Evolutionary conservation across 2,888 invertebrate genomes (phyloP).

Genomic region (Ariolimax columbianus): DNA sequence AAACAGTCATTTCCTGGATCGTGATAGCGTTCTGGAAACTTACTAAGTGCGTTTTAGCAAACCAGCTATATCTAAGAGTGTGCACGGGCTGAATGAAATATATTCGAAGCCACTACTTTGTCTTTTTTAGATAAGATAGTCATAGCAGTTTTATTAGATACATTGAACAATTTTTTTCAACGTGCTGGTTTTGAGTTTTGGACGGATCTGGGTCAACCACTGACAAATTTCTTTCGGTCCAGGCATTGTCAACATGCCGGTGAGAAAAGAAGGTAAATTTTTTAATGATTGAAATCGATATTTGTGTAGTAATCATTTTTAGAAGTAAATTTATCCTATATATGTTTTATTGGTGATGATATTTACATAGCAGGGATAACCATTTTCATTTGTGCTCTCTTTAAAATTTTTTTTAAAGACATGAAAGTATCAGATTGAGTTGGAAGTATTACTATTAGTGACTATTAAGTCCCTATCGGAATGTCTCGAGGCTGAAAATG

Average conservation of each 20-base stretch:
- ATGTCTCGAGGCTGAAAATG: too few species aligned
- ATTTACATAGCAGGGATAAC: too few species aligned
- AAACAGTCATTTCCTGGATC: slow-evolving; percentile 52
- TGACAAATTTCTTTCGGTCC: slow-evolving; percentile 29
- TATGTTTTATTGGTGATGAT: background rate
- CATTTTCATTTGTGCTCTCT: too few species aligned
- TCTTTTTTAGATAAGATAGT: background rate
- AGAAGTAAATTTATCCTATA: background rate
- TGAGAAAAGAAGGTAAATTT: slow-evolving; percentile 72
- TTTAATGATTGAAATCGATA: background rate
- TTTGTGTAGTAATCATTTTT: background rate
- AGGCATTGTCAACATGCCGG: slow-evolving; percentile 67
- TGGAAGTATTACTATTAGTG: too few species aligned
- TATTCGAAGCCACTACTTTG: background rate
- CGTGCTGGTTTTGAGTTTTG: background rate
- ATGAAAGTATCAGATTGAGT: too few species aligned
- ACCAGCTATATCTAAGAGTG: background rate
- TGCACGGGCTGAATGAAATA: background rate
- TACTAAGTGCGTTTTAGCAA: background rate
- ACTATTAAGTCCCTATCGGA: too few species aligned
- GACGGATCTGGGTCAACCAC: slow-evolving; percentile 48
- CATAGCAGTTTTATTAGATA: background rate
- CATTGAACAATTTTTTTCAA: background rate
- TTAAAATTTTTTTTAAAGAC: too few species aligned
- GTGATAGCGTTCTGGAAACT: background rate